Percentiles rank a stretch among this genome's conserved stretches.
phyloP scores from a whole-genome alignment of 2,888 invertebrate species.

The Microctonus brassicae region DNA sequence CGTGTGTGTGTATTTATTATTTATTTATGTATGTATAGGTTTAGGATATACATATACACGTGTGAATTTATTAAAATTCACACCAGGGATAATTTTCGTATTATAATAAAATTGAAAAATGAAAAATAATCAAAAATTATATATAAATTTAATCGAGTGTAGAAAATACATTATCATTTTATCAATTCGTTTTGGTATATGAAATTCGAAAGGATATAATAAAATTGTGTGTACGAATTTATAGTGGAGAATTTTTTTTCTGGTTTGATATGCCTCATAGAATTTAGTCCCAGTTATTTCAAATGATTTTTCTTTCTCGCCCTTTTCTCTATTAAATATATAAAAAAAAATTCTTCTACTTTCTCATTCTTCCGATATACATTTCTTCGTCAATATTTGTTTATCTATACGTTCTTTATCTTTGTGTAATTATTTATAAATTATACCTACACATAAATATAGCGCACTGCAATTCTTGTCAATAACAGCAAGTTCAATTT shows the following conservation, averaged over 20 bases:
- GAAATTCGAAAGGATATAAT: constrained; percentile 5
- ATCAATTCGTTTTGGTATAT: background rate
- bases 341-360: background rate
- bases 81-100: too few species aligned
- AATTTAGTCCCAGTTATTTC: constrained; percentile 38
- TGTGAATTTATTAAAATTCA: too few species aligned
- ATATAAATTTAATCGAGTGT: constrained; percentile 37
- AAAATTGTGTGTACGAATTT: too few species aligned
- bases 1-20: too few species aligned
- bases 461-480: constrained; percentile 62
- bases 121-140: constrained; percentile 27
- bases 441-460: background rate
- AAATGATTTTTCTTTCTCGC: constrained; percentile 6
- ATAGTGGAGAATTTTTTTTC: constrained; percentile 9
- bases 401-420: background rate
- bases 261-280: constrained; percentile 48
- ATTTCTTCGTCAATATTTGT: too few species aligned
- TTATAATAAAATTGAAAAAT: background rate
- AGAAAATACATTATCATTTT: constrained; percentile 18
- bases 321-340: constrained; percentile 29
- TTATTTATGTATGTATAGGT: too few species aligned
- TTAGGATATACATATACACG: too few species aligned
- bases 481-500: constrained; percentile 69
- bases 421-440: background rate
- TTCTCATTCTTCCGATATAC: background rate